These are phyloP conservation scores for Pocillopora grandis DNA, from an alignment of 92 coral and sea anemone genomes.

Conservation along the genomic window DNA sequence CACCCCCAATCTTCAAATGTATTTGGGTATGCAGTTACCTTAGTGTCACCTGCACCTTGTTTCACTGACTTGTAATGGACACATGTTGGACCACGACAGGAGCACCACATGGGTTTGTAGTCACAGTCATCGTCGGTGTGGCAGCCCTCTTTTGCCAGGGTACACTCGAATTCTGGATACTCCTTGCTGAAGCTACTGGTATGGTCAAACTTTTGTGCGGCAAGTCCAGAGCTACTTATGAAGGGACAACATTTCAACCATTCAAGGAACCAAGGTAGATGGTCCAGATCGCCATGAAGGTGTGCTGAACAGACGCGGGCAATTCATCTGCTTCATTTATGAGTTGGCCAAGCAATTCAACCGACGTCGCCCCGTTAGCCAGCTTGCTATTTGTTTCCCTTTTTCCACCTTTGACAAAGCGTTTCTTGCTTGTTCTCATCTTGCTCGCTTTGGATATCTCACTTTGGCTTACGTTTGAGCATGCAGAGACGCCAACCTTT, in stretches of 20 bases:
- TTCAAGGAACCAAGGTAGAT: background rate
- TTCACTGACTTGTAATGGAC: background rate
- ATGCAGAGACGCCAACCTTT: constrained; percentile 3
- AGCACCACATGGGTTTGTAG: background rate
- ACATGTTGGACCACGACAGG: background rate
- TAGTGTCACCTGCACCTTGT: background rate
- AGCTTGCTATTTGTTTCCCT: constrained; percentile 34
- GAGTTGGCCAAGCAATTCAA: constrained; percentile 28
- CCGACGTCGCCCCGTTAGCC: background rate
- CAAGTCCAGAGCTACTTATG: background rate
- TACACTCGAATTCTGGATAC: background rate
- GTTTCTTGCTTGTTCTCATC: background rate
- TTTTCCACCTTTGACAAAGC: constrained; percentile 29
- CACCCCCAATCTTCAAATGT: background rate
- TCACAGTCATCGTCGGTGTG: background rate
- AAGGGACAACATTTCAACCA: background rate
- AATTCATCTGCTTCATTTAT: constrained; percentile 21
- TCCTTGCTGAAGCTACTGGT: background rate
- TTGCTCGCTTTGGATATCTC: background rate
- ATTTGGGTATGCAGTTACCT: background rate
- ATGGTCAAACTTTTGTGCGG: background rate
- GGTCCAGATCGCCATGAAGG: constrained; percentile 47
- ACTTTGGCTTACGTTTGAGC: constrained; percentile 14
- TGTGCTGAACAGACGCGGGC: constrained; percentile 15
- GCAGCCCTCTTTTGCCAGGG: background rate